Percentiles rank a stretch among this genome's conserved stretches.
These are phyloP conservation scores for Rhaphigaster nebulosa DNA, from an alignment of 2,888 invertebrate species.

Conservation along the genomic window DNA sequence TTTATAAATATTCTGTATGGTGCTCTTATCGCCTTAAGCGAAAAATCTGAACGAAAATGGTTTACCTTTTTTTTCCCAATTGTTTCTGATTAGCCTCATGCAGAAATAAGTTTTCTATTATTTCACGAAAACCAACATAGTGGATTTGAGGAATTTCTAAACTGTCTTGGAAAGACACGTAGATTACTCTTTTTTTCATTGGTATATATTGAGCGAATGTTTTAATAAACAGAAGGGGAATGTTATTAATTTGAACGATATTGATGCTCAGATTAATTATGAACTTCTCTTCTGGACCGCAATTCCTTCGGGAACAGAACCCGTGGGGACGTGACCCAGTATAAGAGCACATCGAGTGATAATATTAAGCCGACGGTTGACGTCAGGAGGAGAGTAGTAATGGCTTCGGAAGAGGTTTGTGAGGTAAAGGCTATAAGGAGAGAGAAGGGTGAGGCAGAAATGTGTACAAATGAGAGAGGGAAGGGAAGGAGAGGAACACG, in stretches of 20 bases:
- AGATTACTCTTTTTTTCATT: too few relatives aligned
- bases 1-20: not conserved
- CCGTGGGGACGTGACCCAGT: not conserved
- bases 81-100: too few relatives aligned
- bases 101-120: too few relatives aligned
- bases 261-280: too few relatives aligned
- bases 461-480: constrained; percentile 47
- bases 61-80: too few relatives aligned
- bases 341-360: not conserved
- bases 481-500: constrained; percentile 45
- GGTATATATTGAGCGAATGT: too few relatives aligned
- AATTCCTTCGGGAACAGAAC: not conserved
- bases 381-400: constrained; percentile 31
- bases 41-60: too few relatives aligned
- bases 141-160: too few relatives aligned
- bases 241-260: not conserved
- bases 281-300: not conserved
- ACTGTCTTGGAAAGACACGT: too few relatives aligned
- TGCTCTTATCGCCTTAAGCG: too few relatives aligned
- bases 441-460: constrained; percentile 3
- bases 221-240: not conserved
- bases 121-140: too few relatives aligned
- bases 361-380: not conserved
- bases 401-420: constrained; percentile 42
- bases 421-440: constrained; percentile 46